Conservation (phyloP, 2,888 invertebrate genomes). For the Hybos culiciformis region DNA sequence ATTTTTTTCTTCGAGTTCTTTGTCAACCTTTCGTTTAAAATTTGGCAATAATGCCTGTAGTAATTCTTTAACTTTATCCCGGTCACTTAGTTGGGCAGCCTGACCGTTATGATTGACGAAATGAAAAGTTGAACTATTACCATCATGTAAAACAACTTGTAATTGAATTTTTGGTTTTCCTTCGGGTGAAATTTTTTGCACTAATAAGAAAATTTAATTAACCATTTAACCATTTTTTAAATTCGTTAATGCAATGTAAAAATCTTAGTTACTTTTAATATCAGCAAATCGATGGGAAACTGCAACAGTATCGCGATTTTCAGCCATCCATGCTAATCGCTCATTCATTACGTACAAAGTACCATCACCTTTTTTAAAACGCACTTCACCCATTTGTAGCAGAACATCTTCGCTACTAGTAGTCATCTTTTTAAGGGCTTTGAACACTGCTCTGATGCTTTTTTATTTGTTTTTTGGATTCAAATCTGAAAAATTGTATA, state of each 20-base stretch:
- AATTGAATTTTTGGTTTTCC: constrained; percentile 97
- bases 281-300: constrained; percentile 90
- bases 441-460: not conserved
- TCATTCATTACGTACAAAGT: constrained; percentile 88
- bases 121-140: constrained; percentile 90
- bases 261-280: constrained; percentile 67
- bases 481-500: not conserved
- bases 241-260: not conserved
- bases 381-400: constrained; percentile 80
- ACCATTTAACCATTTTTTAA: not conserved
- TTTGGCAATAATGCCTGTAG: constrained; percentile 83
- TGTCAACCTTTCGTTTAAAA: constrained; percentile 83
- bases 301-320: constrained; percentile 80
- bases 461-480: not conserved
- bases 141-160: constrained; percentile 90
- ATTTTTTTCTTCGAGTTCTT: constrained; percentile 81
- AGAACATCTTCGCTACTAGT: constrained; percentile 91
- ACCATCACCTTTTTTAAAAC: constrained; percentile 93
- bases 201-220: constrained; percentile 37
- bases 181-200: constrained; percentile 93
- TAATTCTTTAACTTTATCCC: constrained; percentile 86
- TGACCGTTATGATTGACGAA: constrained; percentile 81
- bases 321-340: constrained; percentile 91
- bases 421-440: constrained; percentile 42
- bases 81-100: constrained; percentile 70